phyloP scores from a whole-genome alignment of 2,888 invertebrate genomes.

The Leucophora obtusa region DNA sequence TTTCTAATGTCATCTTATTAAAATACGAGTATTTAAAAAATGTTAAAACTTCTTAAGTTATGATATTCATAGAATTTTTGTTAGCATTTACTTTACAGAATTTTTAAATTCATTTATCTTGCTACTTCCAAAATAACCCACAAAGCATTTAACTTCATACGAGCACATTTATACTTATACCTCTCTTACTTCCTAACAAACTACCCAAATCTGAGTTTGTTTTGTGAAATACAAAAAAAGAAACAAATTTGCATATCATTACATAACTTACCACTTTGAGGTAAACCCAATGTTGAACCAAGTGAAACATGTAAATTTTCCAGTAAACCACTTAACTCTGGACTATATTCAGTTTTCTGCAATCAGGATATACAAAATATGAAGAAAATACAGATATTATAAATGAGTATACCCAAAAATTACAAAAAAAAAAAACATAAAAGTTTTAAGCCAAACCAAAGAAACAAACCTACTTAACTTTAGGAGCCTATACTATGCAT shows the following conservation, averaged over 20 bases:
- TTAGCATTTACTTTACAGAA: background rate
- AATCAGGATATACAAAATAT: constrained; percentile 45
- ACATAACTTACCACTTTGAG: constrained; percentile 75
- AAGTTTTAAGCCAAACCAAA: constrained; percentile 15
- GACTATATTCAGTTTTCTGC: constrained; percentile 76
- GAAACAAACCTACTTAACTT: constrained; percentile 41
- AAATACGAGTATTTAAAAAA: too few species aligned
- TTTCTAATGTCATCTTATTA: too few species aligned
- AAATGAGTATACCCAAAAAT: constrained; percentile 64
- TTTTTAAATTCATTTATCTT: constrained; percentile 57
- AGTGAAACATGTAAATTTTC: constrained; percentile 78
- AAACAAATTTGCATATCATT: constrained; percentile 64
- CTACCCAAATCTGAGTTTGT: constrained; percentile 22
- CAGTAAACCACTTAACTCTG: constrained; percentile 76
- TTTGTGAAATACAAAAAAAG: constrained; percentile 30
- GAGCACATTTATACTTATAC: background rate
- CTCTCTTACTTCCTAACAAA: background rate
- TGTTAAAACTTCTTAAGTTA: too few species aligned
- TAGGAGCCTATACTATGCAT: background rate
- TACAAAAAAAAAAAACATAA: constrained; percentile 66
- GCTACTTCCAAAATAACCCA: constrained; percentile 4
- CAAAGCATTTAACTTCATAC: constrained; percentile 23
- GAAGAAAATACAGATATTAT: constrained; percentile 19
- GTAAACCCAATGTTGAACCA: constrained; percentile 77
- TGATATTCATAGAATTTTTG: too few species aligned